phyloP scores from a whole-genome alignment of 2,888 invertebrate species.

The Branchinecta sandiegonensis region DNA sequence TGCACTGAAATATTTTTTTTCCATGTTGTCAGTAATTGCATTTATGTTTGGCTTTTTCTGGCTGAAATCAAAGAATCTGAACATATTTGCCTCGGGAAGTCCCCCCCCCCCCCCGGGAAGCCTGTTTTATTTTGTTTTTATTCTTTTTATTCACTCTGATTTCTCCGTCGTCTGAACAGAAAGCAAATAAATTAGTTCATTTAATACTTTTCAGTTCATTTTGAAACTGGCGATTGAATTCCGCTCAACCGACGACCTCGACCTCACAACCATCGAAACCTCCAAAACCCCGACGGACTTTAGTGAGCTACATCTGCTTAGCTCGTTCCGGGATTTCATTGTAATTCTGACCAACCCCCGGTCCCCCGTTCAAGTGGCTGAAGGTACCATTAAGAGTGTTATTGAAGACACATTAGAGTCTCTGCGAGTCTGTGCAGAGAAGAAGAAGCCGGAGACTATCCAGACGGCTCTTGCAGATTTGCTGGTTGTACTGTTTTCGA shows the following conservation, averaged over 20 bases:
- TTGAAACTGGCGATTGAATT: neutral
- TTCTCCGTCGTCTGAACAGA: too few species aligned
- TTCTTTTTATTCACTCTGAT: too few species aligned
- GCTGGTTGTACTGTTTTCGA: neutral
- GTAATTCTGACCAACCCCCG: neutral
- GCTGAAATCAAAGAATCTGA: too few species aligned
- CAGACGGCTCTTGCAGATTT: neutral
- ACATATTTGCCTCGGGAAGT: too few species aligned
- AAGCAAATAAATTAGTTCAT: neutral
- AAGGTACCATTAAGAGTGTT: neutral
- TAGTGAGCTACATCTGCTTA: neutral
- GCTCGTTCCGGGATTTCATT: neutral
- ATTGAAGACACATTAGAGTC: neutral
- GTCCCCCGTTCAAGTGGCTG: neutral
- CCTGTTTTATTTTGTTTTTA: too few species aligned
- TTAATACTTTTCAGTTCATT: neutral
- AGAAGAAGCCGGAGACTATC: neutral
- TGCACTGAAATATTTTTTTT: too few species aligned
- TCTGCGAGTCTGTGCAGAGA: neutral
- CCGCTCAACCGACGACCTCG: neutral
- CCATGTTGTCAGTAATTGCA: too few species aligned
- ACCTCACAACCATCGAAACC: neutral
- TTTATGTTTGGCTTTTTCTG: too few species aligned
- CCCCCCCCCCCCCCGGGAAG: too few species aligned
- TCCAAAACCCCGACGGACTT: neutral